Evolutionary conservation across 2,113 vertebrate genomes (phyloP), one percentile per base, ranked within the genome.

Genomic region (Lichenostomus cassidix): DNA sequence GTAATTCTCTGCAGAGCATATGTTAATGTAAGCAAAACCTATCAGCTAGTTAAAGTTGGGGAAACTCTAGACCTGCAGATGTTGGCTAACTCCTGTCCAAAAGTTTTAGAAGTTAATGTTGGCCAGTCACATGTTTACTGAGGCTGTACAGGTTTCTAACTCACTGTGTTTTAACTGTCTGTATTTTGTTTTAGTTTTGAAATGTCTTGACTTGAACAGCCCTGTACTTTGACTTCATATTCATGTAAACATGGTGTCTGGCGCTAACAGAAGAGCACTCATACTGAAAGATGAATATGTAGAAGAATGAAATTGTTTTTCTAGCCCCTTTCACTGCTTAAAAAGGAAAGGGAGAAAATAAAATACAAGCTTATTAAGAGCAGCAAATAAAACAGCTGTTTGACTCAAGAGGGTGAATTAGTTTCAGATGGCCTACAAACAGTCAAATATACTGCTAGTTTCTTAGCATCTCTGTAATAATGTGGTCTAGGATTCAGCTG

Each of bases 81-180:
- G 86, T 79, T 94, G 67, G 65, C 49, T 84, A 81, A 29, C 21
- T 90, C 37, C 44, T 95, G 27, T 80, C 18, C 37, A 41, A 15
- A 95, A 96, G 85, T 93, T 94, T 78, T 91, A 67, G 68, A 88
- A 75, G 82, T 83, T 94, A 87, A 16, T 53, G 42, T 77, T 85
- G 58, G 33, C 70, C 18, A n/a, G 20, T 85, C 1, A 1, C 22
- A 2, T 50, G 37, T 93, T 92, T 90, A 64, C 25, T 58, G 60
- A 89, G 56, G 31, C 20, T 67, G 68, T 86, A 46, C 39, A 33
- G 22, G 8, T 88, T 78, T 87, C 8, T 37, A 33, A 53, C 41
- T 78, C 0, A 0, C 20, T 60, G 47, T 74, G 15, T 77, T 93
- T 93, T 93, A 90, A 68, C 50, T 82, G 10, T 46, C 23, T 69